These are phyloP conservation scores for Drosophila bifasciata DNA, from an alignment of 1,140 invertebrate species.

Conservation along the genomic window DNA sequence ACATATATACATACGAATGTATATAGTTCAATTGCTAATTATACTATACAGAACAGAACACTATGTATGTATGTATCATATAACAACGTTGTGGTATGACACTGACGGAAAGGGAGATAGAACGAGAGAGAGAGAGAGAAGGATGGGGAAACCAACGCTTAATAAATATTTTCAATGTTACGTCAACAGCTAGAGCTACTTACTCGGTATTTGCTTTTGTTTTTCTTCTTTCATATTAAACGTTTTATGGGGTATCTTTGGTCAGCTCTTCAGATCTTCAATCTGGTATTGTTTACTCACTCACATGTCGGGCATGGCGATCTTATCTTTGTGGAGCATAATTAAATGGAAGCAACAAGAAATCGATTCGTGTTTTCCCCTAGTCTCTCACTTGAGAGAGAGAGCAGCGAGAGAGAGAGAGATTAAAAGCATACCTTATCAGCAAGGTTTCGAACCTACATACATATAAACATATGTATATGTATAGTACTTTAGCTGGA, in stretches of 20 bases:
- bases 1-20: not conserved
- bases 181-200: constrained; percentile 25
- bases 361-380: constrained; percentile 34
- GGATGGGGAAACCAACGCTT: constrained; percentile 5
- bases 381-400: constrained; percentile 26
- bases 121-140: constrained; percentile 19
- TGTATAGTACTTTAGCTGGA: constrained; percentile 60
- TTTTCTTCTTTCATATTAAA: constrained; percentile 21
- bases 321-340: constrained; percentile 50
- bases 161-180: constrained; percentile 50
- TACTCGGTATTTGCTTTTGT: constrained; percentile 7
- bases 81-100: constrained; percentile 22
- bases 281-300: constrained; percentile 30
- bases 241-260: constrained; percentile 29
- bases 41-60: constrained; percentile 28
- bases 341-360: constrained; percentile 34
- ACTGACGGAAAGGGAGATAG: constrained; percentile 15
- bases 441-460: constrained; percentile 76
- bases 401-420: constrained; percentile 7
- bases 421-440: constrained; percentile 56
- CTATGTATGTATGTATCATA: too few species aligned
- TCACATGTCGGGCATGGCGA: constrained; percentile 6
- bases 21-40: constrained; percentile 47
- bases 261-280: constrained; percentile 34
- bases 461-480: constrained; percentile 7